Percentiles rank a stretch among this genome's conserved stretches.
Conservation (phyloP, 2,888 invertebrate genomes). For the Amorpha juglandis region DNA sequence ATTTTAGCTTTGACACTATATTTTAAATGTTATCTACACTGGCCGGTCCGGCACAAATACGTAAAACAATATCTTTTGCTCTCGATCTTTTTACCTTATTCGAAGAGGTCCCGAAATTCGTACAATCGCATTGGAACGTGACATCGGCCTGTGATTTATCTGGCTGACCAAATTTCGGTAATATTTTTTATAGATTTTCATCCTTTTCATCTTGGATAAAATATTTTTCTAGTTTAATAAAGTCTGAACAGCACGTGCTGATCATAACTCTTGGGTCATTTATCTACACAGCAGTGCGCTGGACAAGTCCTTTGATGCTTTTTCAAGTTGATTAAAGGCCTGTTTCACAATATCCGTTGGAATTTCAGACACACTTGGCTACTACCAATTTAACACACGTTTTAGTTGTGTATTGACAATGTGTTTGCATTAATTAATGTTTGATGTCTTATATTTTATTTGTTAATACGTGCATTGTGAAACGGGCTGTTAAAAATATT, state of each 20-base stretch:
- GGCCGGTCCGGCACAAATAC: slow-evolving; percentile 20
- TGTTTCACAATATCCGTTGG: too few species aligned
- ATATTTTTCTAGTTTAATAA: slow-evolving; percentile 19
- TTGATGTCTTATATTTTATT: too few species aligned
- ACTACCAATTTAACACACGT: too few species aligned
- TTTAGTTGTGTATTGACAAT: too few species aligned
- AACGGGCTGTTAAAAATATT: too few species aligned
- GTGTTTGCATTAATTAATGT: too few species aligned
- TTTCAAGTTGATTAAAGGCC: too few species aligned
- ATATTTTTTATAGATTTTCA: slow-evolving; percentile 17
- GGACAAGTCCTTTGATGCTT: not conserved
- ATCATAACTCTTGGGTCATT: not conserved
- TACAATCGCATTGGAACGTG: slow-evolving; percentile 23
- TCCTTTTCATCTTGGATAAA: slow-evolving; percentile 22
- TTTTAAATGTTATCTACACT: slow-evolving; percentile 13
- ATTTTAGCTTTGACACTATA: not conserved
- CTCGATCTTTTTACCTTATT: slow-evolving; percentile 23
- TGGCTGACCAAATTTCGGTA: slow-evolving; percentile 1
- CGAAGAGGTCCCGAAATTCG: slow-evolving; percentile 5
- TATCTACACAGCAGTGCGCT: not conserved
- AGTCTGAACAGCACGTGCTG: not conserved
- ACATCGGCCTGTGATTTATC: slow-evolving; percentile 21
- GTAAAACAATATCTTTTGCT: slow-evolving; percentile 19
- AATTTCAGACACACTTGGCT: too few species aligned
- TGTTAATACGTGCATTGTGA: too few species aligned